Evolutionary conservation across 2,888 invertebrate genomes (phyloP).

Genomic region (Julus scandinavius): DNA sequence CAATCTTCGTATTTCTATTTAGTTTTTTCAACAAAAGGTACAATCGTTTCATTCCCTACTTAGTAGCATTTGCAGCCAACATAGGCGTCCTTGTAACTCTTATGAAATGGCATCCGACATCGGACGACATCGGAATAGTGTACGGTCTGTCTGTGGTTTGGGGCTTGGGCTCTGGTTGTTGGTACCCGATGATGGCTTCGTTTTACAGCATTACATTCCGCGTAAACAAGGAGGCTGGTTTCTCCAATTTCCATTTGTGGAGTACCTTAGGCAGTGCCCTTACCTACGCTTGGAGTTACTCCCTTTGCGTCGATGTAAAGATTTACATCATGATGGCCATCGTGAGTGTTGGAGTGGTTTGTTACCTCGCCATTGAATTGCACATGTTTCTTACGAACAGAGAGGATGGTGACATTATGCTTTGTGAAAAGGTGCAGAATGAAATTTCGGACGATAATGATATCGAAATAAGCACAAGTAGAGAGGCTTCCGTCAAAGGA

Average conservation of each 20-base stretch:
- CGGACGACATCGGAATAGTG: not conserved
- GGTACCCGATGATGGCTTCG: slow-evolving; percentile 68
- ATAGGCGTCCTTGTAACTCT: not conserved
- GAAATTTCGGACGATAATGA: not conserved
- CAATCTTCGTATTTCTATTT: slow-evolving; percentile 66
- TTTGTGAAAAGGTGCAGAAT: not conserved
- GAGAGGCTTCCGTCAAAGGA: not conserved
- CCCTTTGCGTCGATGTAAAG: slow-evolving; percentile 85
- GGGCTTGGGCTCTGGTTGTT: slow-evolving; percentile 52
- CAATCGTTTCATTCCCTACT: slow-evolving; percentile 42
- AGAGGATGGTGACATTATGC: not conserved
- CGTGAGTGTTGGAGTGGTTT: slow-evolving; percentile 77
- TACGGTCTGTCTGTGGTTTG: slow-evolving; percentile 51
- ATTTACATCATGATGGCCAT: slow-evolving; percentile 83
- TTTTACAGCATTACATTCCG: slow-evolving; percentile 88
- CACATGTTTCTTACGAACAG: slow-evolving; percentile 10
- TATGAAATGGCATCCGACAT: slow-evolving; percentile 46
- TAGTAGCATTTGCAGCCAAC: not conserved
- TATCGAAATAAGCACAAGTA: not conserved
- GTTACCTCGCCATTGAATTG: slow-evolving; percentile 69
- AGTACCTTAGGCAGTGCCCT: slow-evolving; percentile 89
- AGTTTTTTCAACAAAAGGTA: slow-evolving; percentile 64
- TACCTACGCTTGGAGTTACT: slow-evolving; percentile 88
- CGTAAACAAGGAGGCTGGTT: slow-evolving; percentile 90
- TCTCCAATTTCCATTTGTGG: slow-evolving; percentile 90